Conservation (phyloP, 2,888 invertebrate species). For the Oasisia sp. region DNA sequence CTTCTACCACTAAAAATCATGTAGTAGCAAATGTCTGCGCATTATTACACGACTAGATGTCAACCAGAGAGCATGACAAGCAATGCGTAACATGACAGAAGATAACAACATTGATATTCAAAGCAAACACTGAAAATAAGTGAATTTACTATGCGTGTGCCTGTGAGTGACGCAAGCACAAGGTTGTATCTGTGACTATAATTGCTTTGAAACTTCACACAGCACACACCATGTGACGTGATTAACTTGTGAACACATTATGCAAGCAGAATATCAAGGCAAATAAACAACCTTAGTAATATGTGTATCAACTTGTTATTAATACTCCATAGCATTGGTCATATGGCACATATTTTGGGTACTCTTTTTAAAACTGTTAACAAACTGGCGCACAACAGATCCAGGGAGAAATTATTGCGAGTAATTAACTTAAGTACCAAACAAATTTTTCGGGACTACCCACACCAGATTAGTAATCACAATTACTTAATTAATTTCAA, state of each 20-base stretch:
- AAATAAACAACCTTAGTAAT: neutral
- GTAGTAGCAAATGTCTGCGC: neutral
- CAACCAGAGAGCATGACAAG: neutral
- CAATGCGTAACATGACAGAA: no score
- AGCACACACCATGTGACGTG: neutral
- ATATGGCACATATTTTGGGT: no score
- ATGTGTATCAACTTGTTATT: neutral
- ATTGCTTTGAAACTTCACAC: neutral
- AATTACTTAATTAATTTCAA: no score
- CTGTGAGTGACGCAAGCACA: no score
- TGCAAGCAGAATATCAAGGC: neutral
- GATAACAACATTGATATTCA: neutral
- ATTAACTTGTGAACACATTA: neutral
- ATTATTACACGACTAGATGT: neutral
- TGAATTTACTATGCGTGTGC: neutral
- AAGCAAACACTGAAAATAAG: neutral
- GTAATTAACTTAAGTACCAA: no score
- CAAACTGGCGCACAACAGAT: no score
- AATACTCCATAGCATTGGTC: neutral
- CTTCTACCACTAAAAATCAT: neutral
- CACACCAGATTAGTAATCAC: no score
- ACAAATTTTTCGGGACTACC: no score
- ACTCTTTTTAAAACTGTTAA: no score
- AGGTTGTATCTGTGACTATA: neutral
- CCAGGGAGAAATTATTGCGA: no score